Evolutionary conservation across 2,888 invertebrate genomes (phyloP).

Genomic region (Lasioglossum figueresi): DNA sequence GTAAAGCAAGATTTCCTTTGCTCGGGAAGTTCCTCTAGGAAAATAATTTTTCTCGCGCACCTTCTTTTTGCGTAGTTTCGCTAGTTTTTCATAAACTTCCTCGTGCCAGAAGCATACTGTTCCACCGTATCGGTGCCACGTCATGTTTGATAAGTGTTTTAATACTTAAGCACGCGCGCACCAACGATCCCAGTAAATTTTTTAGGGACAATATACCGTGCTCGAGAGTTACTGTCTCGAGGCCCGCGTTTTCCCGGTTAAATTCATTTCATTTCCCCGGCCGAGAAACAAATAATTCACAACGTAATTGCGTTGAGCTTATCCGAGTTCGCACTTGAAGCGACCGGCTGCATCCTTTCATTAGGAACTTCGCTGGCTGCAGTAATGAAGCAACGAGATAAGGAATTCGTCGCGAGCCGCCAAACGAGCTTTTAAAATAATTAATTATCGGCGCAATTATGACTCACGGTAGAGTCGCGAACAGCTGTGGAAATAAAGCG

Average conservation of each 20-base stretch:
- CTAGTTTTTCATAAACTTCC: constrained; percentile 2
- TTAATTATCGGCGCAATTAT: constrained; percentile 50
- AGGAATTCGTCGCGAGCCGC: constrained; percentile 40
- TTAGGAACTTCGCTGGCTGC: constrained; percentile 31
- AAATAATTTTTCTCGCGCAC: not conserved
- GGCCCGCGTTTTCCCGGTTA: constrained; percentile 17
- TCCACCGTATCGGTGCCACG: not conserved
- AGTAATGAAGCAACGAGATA: constrained; percentile 51
- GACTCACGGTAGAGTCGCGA: not conserved
- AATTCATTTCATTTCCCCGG: constrained; percentile 11
- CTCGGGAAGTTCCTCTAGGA: not conserved
- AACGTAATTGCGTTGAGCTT: constrained; percentile 45
- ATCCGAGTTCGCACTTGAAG: constrained; percentile 35
- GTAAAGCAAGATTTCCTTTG: not conserved
- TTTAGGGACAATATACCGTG: not conserved
- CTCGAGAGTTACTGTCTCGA: not conserved
- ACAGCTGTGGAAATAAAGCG: not conserved
- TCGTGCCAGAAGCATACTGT: not conserved
- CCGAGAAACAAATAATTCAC: constrained; percentile 51
- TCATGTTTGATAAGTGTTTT: constrained; percentile 9
- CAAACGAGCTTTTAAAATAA: constrained; percentile 30
- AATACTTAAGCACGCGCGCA: not conserved
- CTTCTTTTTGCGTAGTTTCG: not conserved
- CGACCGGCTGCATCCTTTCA: constrained; percentile 43
- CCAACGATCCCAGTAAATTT: constrained; percentile 9